Conservation (phyloP, 2,797 vertebrate genomes). For the Xerus rutilus region DNA sequence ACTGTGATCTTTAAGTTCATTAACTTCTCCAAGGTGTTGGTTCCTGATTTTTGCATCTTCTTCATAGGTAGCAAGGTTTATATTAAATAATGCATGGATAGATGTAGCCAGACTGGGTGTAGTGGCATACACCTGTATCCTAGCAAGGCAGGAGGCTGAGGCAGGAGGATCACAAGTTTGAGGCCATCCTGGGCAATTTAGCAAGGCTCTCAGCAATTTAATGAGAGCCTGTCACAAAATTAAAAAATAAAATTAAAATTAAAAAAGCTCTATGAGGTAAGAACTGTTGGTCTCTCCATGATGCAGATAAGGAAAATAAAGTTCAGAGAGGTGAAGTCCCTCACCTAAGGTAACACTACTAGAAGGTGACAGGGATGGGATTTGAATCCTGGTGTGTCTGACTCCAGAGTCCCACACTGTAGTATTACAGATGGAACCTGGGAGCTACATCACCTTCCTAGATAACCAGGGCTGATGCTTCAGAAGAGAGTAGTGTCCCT, state of each 20-base stretch:
- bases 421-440: neutral
- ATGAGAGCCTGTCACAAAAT: too few species aligned
- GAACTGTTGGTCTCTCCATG: neutral
- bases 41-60: neutral
- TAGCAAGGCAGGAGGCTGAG: too few species aligned
- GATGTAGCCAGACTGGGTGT: too few species aligned
- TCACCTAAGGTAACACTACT: constrained; percentile 12
- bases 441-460: neutral
- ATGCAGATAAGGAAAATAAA: constrained; percentile 20
- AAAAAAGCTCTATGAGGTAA: neutral
- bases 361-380: neutral
- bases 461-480: neutral
- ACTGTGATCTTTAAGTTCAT: neutral
- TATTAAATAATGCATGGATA: too few species aligned
- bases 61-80: too few species aligned
- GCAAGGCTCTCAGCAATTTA: too few species aligned
- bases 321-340: neutral
- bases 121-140: too few species aligned
- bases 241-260: neutral
- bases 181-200: too few species aligned
- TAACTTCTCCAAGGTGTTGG: neutral
- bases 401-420: neutral
- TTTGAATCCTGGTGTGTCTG: neutral
- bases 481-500: neutral
- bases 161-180: too few species aligned